phyloP scores from a whole-genome alignment of 2,113 vertebrate genomes.

The Neopipo cinnamomea region DNA sequence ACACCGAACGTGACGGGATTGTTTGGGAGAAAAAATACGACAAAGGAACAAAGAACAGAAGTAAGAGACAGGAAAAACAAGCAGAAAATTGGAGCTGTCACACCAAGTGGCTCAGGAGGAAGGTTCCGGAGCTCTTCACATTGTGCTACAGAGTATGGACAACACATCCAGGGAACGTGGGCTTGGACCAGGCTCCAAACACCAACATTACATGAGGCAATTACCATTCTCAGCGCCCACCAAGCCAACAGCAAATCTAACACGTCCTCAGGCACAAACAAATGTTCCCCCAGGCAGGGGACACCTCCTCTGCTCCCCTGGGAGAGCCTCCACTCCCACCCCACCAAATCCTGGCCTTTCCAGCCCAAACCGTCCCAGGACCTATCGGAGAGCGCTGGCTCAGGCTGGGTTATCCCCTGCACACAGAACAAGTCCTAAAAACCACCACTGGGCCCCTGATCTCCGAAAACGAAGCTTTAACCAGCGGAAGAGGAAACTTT shows the following conservation, averaged over 20 bases:
- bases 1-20: fast-evolving
- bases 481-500: neutral
- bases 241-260: neutral
- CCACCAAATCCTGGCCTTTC: neutral
- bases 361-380: neutral
- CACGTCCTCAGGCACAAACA: fast-evolving
- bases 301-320: fast-evolving
- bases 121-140: neutral
- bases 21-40: neutral
- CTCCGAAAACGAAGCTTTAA: neutral
- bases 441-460: fast-evolving
- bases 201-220: fast-evolving
- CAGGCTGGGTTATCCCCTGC: neutral
- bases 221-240: fast-evolving
- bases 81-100: neutral
- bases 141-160: fast-evolving
- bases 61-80: neutral
- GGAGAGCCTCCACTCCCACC: neutral
- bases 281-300: neutral
- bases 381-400: neutral
- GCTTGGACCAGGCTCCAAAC: neutral
- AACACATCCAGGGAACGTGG: fast-evolving
- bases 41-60: neutral
- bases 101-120: fast-evolving
- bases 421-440: neutral